Conservation (phyloP, 2,797 vertebrate genomes). For the Anniella stebbinsi region DNA sequence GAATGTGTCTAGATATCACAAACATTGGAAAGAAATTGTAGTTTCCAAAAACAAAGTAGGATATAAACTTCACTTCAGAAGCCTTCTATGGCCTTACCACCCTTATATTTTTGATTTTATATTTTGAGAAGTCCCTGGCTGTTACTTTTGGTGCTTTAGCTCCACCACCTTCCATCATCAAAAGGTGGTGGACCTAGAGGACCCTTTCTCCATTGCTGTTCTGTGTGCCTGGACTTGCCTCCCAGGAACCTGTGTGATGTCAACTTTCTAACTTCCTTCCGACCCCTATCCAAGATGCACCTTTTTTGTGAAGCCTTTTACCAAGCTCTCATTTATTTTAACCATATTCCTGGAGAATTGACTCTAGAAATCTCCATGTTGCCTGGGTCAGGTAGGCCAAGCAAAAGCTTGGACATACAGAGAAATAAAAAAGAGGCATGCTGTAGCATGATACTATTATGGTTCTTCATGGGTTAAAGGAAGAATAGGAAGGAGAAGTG, state of each 20-base stretch:
- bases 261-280: neutral
- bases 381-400: neutral
- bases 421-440: too few relatives aligned
- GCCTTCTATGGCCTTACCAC: neutral
- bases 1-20: neutral
- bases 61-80: neutral
- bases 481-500: too few relatives aligned
- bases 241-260: neutral
- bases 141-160: neutral
- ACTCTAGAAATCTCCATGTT: neutral
- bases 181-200: neutral
- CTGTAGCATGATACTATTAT: too few relatives aligned
- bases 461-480: too few relatives aligned
- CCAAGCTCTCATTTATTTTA: neutral
- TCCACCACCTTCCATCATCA: neutral
- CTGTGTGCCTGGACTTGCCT: neutral
- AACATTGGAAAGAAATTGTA: neutral
- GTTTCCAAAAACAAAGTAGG: neutral
- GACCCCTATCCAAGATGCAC: neutral
- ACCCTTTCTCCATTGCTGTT: neutral
- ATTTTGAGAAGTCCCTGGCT: neutral
- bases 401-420: neutral
- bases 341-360: neutral
- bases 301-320: neutral
- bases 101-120: neutral